phyloP scores from a whole-genome alignment of 2,113 vertebrate species.

The Semicossyphus pulcher region DNA sequence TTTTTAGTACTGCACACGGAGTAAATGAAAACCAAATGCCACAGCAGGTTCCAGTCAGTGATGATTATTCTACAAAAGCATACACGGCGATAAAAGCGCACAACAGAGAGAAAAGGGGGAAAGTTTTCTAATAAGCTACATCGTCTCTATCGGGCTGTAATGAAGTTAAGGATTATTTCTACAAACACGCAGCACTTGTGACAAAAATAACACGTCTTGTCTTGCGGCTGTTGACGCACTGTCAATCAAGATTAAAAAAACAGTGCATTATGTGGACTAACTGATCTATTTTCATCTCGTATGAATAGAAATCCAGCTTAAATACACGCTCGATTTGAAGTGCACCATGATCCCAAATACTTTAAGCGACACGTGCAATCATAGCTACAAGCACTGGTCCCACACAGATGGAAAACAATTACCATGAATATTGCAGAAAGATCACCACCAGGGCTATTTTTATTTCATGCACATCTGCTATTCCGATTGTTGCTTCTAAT shows the following conservation, averaged over 20 bases:
- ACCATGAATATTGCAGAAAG: slow-evolving; percentile 7
- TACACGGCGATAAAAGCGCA: slow-evolving; percentile 68
- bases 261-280: slow-evolving; percentile 79
- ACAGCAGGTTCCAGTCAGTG: slow-evolving; percentile 68
- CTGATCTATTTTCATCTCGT: slow-evolving; percentile 73
- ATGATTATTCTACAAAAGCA: slow-evolving; percentile 54
- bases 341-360: slow-evolving; percentile 49
- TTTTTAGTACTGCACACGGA: slow-evolving; percentile 44
- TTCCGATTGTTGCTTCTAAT: slow-evolving; percentile 8
- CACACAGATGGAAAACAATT: slow-evolving; percentile 50
- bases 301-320: slow-evolving; percentile 57
- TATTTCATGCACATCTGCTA: slow-evolving; percentile 30
- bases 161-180: slow-evolving; percentile 88
- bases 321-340: slow-evolving; percentile 39
- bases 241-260: slow-evolving; percentile 88
- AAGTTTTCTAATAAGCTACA: slow-evolving; percentile 62
- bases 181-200: slow-evolving; percentile 89
- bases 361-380: slow-evolving; percentile 52
- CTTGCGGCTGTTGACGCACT: slow-evolving; percentile 88
- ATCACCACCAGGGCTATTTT: too few species aligned
- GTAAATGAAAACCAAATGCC: slow-evolving; percentile 73
- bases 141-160: slow-evolving; percentile 85
- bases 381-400: slow-evolving; percentile 34
- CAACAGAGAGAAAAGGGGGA: slow-evolving; percentile 42
- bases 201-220: slow-evolving; percentile 88